Evolutionary conservation across 2,888 invertebrate species (phyloP).

Genomic region (Rhabditophanes sp.): DNA sequence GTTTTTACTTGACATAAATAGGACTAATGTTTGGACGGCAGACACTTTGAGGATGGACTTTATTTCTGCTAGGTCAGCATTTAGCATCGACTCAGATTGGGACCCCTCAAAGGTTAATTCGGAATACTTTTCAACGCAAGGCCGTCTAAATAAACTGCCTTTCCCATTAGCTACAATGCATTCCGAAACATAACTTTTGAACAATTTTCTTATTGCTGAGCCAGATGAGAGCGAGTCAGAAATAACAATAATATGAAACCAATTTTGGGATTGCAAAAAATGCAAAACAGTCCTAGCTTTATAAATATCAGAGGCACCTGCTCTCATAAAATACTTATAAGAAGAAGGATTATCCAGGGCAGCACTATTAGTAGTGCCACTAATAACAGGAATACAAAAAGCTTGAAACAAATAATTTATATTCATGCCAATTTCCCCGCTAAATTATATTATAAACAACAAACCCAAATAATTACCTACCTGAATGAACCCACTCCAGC

Average conservation of each 20-base stretch:
- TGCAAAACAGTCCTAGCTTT: constrained; percentile 7
- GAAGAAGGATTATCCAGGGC: constrained; percentile 7
- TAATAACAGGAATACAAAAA: constrained; percentile 9
- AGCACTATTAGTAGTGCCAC: constrained; percentile 2
- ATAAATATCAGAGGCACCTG: constrained; percentile 8
- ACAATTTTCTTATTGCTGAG: constrained; percentile 3
- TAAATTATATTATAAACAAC: constrained; percentile 2
- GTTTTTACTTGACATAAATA: too few relatives aligned
- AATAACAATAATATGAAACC: constrained; percentile 8
- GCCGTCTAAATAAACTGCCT: neutral
- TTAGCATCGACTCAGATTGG: too few relatives aligned
- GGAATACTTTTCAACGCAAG: constrained; percentile 5
- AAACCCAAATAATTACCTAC: neutral
- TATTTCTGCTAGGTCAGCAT: too few relatives aligned
- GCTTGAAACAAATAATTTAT: constrained; percentile 8
- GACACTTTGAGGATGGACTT: too few relatives aligned
- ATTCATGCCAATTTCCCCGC: constrained; percentile 7
- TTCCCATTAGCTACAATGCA: neutral
- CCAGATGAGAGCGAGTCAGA: constrained; percentile 8
- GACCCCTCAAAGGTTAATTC: too few relatives aligned
- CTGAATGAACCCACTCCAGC: constrained; percentile 3
- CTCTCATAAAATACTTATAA: constrained; percentile 8
- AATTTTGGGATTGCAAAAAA: constrained; percentile 7
- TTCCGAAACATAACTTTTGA: constrained; percentile 1
- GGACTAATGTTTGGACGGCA: too few relatives aligned